Evolutionary conservation across 2,888 invertebrate genomes (phyloP).

Genomic region (Plusia festucae): DNA sequence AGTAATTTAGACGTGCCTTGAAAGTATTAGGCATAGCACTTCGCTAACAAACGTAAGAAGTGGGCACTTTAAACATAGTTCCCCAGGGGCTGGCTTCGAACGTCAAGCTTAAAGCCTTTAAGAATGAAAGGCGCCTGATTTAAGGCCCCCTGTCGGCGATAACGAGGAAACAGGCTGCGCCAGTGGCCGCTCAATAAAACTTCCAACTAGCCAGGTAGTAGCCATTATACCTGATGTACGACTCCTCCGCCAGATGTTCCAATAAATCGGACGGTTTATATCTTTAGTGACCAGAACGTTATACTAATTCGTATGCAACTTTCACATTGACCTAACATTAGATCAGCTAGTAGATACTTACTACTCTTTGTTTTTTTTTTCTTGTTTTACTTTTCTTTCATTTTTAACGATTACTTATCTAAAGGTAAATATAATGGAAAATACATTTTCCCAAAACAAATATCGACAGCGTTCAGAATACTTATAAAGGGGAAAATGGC

Average conservation of each 20-base stretch:
- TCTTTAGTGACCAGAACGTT: constrained; percentile 41
- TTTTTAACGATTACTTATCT: constrained; percentile 10
- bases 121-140: constrained; percentile 84
- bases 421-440: constrained; percentile 7
- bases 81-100: constrained; percentile 66
- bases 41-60: constrained; percentile 55
- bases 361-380: constrained; percentile 8
- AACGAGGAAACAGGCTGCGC: constrained; percentile 82
- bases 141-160: constrained; percentile 82
- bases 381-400: constrained; percentile 33
- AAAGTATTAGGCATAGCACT: constrained; percentile 48
- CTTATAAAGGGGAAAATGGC: constrained; percentile 36
- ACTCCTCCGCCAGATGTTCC: constrained; percentile 66
- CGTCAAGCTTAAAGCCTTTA: constrained; percentile 76
- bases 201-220: constrained; percentile 74
- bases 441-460: constrained; percentile 23
- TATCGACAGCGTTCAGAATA: constrained; percentile 24
- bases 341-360: constrained; percentile 7
- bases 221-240: constrained; percentile 78
- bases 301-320: constrained; percentile 35
- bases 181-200: constrained; percentile 82
- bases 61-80: constrained; percentile 61
- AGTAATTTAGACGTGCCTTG: constrained; percentile 41
- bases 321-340: constrained; percentile 37
- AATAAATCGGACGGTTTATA: constrained; percentile 65